A percentile compares a stretch with the other conserved stretches of the same genome.
phyloP scores from a whole-genome alignment of 2,797 vertebrate genomes.

The Schizopygopsis pylzovi region DNA sequence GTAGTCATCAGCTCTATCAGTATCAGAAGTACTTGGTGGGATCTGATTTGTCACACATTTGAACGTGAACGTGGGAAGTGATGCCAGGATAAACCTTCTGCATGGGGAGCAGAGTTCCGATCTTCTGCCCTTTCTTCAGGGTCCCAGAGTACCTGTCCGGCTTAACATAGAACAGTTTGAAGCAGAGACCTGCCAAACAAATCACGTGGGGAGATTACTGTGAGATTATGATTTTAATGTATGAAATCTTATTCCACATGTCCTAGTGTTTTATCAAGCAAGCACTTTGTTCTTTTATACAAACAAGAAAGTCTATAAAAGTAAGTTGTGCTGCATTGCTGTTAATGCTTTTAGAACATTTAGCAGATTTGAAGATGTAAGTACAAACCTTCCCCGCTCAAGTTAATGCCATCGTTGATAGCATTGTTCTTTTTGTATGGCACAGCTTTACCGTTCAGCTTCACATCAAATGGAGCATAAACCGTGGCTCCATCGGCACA shows the following conservation, averaged over 20 bases:
- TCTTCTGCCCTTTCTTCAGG: conserved; percentile 65
- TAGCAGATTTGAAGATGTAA: not conserved
- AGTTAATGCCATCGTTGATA: conserved; percentile 72
- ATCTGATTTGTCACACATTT: conserved; percentile 71
- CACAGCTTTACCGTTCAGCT: conserved; percentile 51
- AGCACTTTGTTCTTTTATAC: no score
- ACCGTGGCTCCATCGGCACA: conserved; percentile 67
- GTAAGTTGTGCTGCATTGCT: not conserved
- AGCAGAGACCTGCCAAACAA: conserved; percentile 68
- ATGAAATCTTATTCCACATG: not conserved
- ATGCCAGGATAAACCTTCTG: conserved; percentile 73
- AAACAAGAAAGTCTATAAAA: not conserved
- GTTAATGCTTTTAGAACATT: not conserved
- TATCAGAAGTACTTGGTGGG: conserved; percentile 68
- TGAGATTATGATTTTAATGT: not conserved
- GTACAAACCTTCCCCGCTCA: conserved; percentile 65
- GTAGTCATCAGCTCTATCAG: not conserved
- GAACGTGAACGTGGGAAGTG: conserved; percentile 76
- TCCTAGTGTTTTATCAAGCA: no score
- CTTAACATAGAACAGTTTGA: conserved; percentile 76
- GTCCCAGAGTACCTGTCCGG: conserved; percentile 60
- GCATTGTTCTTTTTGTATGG: conserved; percentile 57
- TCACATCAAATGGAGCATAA: conserved; percentile 75
- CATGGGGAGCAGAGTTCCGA: conserved; percentile 77
- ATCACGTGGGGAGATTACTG: not conserved